Evolutionary conservation across 2,797 vertebrate genomes (phyloP).

Genomic region (Trachurus trachurus): DNA sequence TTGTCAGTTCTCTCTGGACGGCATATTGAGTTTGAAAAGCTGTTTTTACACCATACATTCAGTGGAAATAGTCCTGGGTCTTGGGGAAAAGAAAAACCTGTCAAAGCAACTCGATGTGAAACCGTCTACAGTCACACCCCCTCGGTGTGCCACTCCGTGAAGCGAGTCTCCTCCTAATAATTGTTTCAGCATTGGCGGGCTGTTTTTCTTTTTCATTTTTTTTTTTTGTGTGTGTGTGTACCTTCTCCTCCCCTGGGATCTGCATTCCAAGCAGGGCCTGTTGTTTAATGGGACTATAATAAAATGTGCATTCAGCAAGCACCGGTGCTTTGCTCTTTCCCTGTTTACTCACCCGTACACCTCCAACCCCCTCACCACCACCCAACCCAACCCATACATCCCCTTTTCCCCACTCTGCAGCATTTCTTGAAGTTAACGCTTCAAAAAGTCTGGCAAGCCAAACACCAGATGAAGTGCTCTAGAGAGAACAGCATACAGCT

Average conservation of each 20-base stretch:
- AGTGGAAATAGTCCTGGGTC: conserved; percentile 14
- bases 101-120: conserved; percentile 31
- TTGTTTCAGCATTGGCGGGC: conserved; percentile 56
- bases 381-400: background rate
- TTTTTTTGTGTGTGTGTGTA: conserved; percentile 15
- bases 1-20: background rate
- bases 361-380: conserved; percentile 14
- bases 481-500: conserved; percentile 49
- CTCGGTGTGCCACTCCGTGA: conserved; percentile 20
- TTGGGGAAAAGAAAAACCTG: conserved; percentile 1
- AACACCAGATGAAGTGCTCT: conserved; percentile 51
- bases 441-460: conserved; percentile 64
- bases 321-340: conserved; percentile 54
- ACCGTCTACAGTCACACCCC: conserved; percentile 43
- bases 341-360: conserved; percentile 58
- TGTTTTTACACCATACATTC: conserved; percentile 4
- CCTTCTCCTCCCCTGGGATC: conserved; percentile 61
- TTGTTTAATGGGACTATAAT: conserved; percentile 79
- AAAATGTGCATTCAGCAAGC: conserved; percentile 74
- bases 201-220: conserved; percentile 39
- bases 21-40: background rate
- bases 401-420: conserved; percentile 52
- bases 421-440: conserved; percentile 65
- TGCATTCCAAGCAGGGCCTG: conserved; percentile 72
- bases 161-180: conserved; percentile 37